phyloP scores from a whole-genome alignment of 2,797 vertebrate genomes.

The Hozukius guyotensis region DNA sequence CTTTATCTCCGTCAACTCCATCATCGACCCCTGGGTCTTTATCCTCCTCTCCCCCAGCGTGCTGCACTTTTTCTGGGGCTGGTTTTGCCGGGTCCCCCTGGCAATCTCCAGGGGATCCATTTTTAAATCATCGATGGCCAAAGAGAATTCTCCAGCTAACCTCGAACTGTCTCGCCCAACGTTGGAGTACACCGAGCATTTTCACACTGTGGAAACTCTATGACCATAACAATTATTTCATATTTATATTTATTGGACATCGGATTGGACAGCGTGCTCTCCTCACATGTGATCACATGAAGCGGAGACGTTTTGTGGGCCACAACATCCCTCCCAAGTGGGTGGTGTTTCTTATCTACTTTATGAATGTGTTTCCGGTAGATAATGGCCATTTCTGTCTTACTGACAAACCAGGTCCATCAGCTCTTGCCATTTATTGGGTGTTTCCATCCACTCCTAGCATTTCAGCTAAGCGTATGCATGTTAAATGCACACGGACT shows the following conservation, averaged over 20 bases:
- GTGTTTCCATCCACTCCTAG: neutral
- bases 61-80: conserved; percentile 84
- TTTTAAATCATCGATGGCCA: conserved; percentile 30
- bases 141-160: neutral
- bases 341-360: neutral
- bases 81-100: conserved; percentile 66
- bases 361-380: neutral
- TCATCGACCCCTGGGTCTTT: conserved; percentile 94
- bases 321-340: neutral
- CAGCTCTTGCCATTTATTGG: neutral
- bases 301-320: neutral
- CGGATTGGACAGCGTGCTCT: neutral
- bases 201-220: neutral
- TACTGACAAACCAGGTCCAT: neutral
- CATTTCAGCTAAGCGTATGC: conserved; percentile 19
- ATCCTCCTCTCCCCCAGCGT: conserved; percentile 90
- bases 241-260: conserved; percentile 55
- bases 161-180: conserved; percentile 37
- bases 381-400: neutral
- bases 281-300: neutral
- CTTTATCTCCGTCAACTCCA: conserved; percentile 92
- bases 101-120: conserved; percentile 42
- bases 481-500: neutral
- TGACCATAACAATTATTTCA: conserved; percentile 26
- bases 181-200: neutral